Base-by-base conservation (phyloP, 2,797 vertebrate genomes). In the Neomorphus geoffroyi region DNA sequence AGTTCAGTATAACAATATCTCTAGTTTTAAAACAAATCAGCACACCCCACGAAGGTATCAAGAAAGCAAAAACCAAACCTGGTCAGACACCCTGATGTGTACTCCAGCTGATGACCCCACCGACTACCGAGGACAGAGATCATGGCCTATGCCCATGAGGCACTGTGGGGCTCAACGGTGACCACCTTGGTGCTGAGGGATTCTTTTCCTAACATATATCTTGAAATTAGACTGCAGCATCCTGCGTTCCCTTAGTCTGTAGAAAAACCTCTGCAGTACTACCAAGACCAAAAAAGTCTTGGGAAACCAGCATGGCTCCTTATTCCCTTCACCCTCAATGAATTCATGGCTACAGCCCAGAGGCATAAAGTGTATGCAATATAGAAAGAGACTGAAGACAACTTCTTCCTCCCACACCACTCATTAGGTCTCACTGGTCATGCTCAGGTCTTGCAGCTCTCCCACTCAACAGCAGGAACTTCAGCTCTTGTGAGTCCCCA, bases 21-120 rank as follows among this genome's bases (percentile, higher is more conserved):
- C 22, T 13, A 32, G 33, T 30, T 81, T 85, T n/a, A 61, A 72
- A 93, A 73, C 1, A 84, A 54, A 54, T 14, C n/a, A 65, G 46
- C 0, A 0, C 45, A 56, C 15, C 7, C 11, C 19, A 53, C 0
- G 18, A 23, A 62, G 10, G 27, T 23, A 22, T 50, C 45, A 85
- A 46, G 13, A 70, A 86, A 75, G 39, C 23, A 91, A 77, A 81
- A 87, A 21, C 7, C 35, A 84, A 57, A 62, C 11, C 43, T 5
- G 2, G 12, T 1, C 32, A 80, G 19, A 54, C 9, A 82, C 28
- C 18, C 15, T 28, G 30, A 60, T 2, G 2, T 61, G 74, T 26
- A 11, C 18, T 23, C 6, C 16, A 39, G 57, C 7, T 13, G 57
- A 26, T 51, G 35, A 88, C 24, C 35, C 22, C 50, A 43, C 6